phyloP scores from a whole-genome alignment of 2,888 invertebrate genomes.

The Deroplatys truncata region DNA sequence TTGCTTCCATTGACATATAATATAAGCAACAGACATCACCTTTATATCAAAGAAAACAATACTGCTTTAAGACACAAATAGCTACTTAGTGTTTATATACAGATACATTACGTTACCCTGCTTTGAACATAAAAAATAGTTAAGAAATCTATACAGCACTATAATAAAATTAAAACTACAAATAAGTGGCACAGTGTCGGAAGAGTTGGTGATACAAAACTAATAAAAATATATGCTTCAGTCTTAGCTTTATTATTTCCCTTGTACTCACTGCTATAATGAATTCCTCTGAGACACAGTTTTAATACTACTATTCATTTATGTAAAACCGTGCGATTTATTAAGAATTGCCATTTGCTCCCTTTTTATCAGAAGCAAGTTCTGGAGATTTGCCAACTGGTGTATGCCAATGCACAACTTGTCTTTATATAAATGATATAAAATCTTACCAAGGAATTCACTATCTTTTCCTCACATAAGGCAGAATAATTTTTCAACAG shows the following conservation, averaged over 20 bases:
- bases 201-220: background rate
- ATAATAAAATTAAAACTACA: background rate
- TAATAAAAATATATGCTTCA: background rate
- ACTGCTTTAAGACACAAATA: background rate
- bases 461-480: background rate
- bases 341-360: too few species aligned
- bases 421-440: background rate
- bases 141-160: constrained; percentile 1
- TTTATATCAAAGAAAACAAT: background rate
- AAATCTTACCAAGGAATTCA: background rate
- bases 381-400: background rate
- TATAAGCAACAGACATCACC: background rate
- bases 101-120: background rate
- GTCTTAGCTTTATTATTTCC: background rate
- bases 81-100: background rate
- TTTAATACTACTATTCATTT: too few species aligned
- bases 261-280: background rate
- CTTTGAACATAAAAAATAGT: background rate
- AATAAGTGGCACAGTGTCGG: background rate
- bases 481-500: background rate
- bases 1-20: background rate
- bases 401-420: background rate
- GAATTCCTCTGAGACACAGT: background rate
- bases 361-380: background rate
- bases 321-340: too few species aligned